Conservation (phyloP, 1,140 invertebrate species). For the Bombus superbus region DNA sequence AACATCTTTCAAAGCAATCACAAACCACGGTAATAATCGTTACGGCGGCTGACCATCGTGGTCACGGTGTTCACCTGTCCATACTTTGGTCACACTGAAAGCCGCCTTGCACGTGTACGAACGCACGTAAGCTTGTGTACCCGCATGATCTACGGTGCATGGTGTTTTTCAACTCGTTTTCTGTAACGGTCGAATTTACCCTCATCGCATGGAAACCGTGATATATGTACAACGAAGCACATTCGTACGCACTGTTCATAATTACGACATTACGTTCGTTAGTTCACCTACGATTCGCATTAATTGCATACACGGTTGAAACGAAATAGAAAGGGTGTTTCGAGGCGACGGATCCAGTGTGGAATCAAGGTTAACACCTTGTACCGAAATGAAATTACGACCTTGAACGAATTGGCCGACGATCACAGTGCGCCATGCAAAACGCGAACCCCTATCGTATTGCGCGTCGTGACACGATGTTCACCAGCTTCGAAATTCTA, state of each 20-base stretch:
- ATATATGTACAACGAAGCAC: slow-evolving; percentile 31
- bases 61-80: slow-evolving; percentile 76
- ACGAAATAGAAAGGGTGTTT: not conserved
- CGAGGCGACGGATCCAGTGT: not conserved
- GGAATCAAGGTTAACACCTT: slow-evolving; percentile 5
- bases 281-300: not conserved
- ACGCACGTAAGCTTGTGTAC: slow-evolving; percentile 43
- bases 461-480: too few species aligned
- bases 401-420: slow-evolving; percentile 21
- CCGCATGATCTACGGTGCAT: slow-evolving; percentile 67
- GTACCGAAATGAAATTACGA: slow-evolving; percentile 14
- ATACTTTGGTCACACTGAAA: slow-evolving; percentile 4
- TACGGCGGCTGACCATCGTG: slow-evolving; percentile 73
- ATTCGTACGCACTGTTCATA: not conserved
- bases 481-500: not conserved
- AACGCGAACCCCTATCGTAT: slow-evolving; percentile 17
- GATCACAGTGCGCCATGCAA: slow-evolving; percentile 9
- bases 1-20: slow-evolving; percentile 74
- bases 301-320: not conserved
- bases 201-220: slow-evolving; percentile 65
- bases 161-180: slow-evolving; percentile 64
- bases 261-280: not conserved
- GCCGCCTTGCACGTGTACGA: slow-evolving; percentile 1
- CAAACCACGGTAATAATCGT: slow-evolving; percentile 67
- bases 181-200: slow-evolving; percentile 79